Evolutionary conservation across 2,888 invertebrate species (phyloP), one percentile per base, ranked within the genome.

Genomic region (Brachypalpus laphriformis): DNA sequence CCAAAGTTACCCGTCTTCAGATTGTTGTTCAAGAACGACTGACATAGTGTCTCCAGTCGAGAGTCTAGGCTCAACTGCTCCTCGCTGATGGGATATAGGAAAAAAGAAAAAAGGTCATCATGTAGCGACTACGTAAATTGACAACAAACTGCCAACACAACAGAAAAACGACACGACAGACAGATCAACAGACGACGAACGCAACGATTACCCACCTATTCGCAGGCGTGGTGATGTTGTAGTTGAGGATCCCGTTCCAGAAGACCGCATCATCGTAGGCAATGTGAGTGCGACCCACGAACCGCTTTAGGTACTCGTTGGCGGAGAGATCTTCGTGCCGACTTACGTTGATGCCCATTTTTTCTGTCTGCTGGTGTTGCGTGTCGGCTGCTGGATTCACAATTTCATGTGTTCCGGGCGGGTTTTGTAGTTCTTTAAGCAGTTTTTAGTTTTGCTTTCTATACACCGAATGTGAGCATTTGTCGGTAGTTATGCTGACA

Each of bases 211-310:
- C 93, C 93, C 93, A 96, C 95, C 94, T 94, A 88, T 95, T 95
- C 49, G 94, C 93, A 0, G 98, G 98, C 78, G 97, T 95, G 40
- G 94, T 94, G 88, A 98, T 95, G 87, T 98, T 97, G 90, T 98
- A 99, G 0, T 98, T 96, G 40, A 99, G 93, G 87, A 99, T 94
- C 87, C 96, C 95, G 90, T 97, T 97, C 99, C 99, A 99, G 91
- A 97, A 98, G 0, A 96, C 96, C 90, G 98, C 97, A 91, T 97
- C 97, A 90, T 97, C 97, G 6, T 95, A 94, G 4, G 96, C 94
- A 88, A 99, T 96, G 40, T 95, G 93, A 87, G 88, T 88, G 8
- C 90, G 89, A 14, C 97, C 96, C 86, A 96, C 96, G 90, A 99
- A 97, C 86, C 94, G 94, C 82, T 94, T 93, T 57, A 99, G 93